Conservation (phyloP, 2,888 invertebrate genomes). For the Imbricaverruca yamaguchii region DNA sequence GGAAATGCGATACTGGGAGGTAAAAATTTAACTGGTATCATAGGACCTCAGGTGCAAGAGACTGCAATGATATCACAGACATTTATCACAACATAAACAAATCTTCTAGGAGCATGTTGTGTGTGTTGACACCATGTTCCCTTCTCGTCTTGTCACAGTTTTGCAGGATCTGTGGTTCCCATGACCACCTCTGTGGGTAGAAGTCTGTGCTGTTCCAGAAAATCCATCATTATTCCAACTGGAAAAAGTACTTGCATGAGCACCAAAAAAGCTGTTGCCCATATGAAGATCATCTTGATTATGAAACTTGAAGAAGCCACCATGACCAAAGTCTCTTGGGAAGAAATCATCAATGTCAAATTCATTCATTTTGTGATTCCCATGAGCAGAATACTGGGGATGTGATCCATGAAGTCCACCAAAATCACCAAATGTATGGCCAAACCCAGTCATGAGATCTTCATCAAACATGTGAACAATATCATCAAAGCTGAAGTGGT, state of each 20-base stretch:
- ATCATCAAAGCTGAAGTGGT: neutral
- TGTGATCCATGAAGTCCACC: neutral
- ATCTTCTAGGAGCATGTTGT: neutral
- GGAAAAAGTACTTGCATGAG: neutral
- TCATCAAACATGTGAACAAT: neutral
- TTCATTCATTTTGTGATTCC: neutral
- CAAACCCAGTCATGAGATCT: neutral
- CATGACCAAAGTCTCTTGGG: neutral
- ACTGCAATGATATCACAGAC: neutral
- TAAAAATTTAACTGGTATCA: no score
- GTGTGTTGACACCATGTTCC: neutral
- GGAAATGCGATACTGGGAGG: no score
- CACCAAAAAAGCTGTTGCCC: neutral
- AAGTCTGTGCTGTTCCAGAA: neutral
- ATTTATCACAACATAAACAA: neutral
- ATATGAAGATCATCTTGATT: neutral
- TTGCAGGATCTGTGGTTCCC: neutral
- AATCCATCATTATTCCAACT: neutral
- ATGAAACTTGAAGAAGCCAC: neutral
- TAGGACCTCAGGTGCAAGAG: no score
- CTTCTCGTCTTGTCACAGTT: neutral
- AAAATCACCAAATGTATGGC: neutral
- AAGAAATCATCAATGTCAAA: conserved; percentile 1
- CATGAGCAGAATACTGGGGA: neutral
- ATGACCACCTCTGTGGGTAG: neutral